phyloP scores from a whole-genome alignment of 2,888 invertebrate species.

The Tridacna gigas region DNA sequence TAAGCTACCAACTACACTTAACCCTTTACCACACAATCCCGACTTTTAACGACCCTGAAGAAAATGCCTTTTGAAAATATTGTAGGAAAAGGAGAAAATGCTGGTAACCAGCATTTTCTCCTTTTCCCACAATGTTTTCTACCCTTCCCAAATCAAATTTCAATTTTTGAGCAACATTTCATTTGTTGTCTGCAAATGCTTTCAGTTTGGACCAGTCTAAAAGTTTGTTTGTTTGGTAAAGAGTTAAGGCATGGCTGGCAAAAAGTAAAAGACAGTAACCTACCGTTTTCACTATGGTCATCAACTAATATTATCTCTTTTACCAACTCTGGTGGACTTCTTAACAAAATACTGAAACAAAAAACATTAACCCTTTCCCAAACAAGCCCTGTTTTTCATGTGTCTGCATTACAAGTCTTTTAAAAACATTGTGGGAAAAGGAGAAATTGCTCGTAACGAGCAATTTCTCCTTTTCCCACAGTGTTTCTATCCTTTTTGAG shows the following conservation, averaged over 20 bases:
- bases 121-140: neutral
- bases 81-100: neutral
- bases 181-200: no score
- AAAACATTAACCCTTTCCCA: neutral
- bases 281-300: conserved; percentile 80
- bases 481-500: no score
- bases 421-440: neutral
- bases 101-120: neutral
- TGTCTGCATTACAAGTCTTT: neutral
- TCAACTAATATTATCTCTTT: conserved; percentile 80
- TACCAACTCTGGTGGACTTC: conserved; percentile 75
- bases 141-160: no score
- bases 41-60: no score
- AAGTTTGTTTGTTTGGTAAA: no score
- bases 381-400: neutral
- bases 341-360: conserved; percentile 67
- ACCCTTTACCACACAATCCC: no score
- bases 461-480: no score
- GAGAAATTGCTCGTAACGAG: neutral
- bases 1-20: no score
- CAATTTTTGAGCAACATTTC: no score
- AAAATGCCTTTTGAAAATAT: neutral
- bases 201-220: no score
- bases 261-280: conserved; percentile 31
- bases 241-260: no score